These are phyloP conservation scores for Holacanthella duospinosa DNA, from an alignment of 2,888 invertebrate species.

Conservation along the genomic window DNA sequence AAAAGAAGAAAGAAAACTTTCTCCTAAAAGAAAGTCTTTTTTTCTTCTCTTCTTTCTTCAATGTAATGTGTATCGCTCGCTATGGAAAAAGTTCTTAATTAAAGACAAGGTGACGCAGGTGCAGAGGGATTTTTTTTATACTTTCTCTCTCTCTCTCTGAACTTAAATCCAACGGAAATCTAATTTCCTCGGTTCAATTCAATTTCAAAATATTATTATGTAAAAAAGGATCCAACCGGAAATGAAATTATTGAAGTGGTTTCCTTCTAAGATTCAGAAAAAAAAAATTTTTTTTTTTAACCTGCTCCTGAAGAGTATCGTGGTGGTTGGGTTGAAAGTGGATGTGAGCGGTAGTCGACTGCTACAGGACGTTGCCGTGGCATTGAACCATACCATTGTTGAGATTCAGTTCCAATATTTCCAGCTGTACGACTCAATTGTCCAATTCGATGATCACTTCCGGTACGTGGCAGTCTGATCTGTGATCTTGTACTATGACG, in stretches of 20 bases:
- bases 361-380: slow-evolving; percentile 28
- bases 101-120: too few relatives aligned
- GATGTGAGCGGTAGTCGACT: slow-evolving; percentile 23
- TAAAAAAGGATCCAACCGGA: not conserved
- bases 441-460: slow-evolving; percentile 69
- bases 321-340: slow-evolving; percentile 13
- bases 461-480: slow-evolving; percentile 57
- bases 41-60: too few relatives aligned
- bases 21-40: too few relatives aligned
- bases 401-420: slow-evolving; percentile 11
- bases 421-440: slow-evolving; percentile 24
- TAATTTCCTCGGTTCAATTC: not conserved
- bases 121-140: too few relatives aligned
- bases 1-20: too few relatives aligned
- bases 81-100: too few relatives aligned
- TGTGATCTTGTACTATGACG: slow-evolving; percentile 29
- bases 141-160: too few relatives aligned
- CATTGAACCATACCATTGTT: slow-evolving; percentile 37
- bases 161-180: too few relatives aligned
- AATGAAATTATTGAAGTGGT: too few relatives aligned
- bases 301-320: slow-evolving; percentile 23
- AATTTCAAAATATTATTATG: not conserved
- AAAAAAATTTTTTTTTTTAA: not conserved
- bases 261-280: too few relatives aligned
- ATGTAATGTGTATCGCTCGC: too few relatives aligned